Evolutionary conservation across 2,113 vertebrate species (phyloP), one percentile per base, ranked within the genome.

Genomic region (Lepidothrix coronata): DNA sequence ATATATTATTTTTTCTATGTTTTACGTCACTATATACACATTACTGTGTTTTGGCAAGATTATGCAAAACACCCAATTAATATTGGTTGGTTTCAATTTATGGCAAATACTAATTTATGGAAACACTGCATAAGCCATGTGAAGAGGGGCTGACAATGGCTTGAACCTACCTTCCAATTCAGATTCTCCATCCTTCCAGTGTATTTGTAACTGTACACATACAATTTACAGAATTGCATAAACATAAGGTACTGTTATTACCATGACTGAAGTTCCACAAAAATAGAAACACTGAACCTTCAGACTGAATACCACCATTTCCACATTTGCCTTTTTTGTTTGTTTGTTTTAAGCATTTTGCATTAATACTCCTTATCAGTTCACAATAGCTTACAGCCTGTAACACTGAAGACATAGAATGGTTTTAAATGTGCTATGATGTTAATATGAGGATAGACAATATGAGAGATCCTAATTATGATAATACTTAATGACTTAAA

Each of bases 21-120:
- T 95, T 95, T 87, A 97, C 27, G 90, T 91, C 94, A 97, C 96
- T 97, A 97, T 98, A 65, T 97, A 98, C 95, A 98, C 91, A 73
- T 88, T 74, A 96, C 91, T 96, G 97, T 98, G 97, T 98, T 98
- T 97, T 98, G 95, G 96, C 97, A 97, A 94, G 82, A 84, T 94
- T 94, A 94, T 4, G 91, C 97, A 97, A 97, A 98, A 98, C 97
- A 98, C 97, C 49, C 62, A 93, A 92, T 93, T 85, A 71, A 95
- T 91, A 96, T 37, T 89, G 88, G 94, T 85, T 96, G 83, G 71
- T 92, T 93, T 92, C 70, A 91, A 92, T 68, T 94, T 93, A 85
- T 85, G 93, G 89, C 72, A 90, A 97, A 87, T 44, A 96, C 70
- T 82, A 73, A 73, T 85, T 94, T 52, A 94, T 55, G 96, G 94